These are phyloP conservation scores for Chrysocyon brachyurus DNA, from an alignment of 2,797 vertebrate genomes.

Conservation along the genomic window DNA sequence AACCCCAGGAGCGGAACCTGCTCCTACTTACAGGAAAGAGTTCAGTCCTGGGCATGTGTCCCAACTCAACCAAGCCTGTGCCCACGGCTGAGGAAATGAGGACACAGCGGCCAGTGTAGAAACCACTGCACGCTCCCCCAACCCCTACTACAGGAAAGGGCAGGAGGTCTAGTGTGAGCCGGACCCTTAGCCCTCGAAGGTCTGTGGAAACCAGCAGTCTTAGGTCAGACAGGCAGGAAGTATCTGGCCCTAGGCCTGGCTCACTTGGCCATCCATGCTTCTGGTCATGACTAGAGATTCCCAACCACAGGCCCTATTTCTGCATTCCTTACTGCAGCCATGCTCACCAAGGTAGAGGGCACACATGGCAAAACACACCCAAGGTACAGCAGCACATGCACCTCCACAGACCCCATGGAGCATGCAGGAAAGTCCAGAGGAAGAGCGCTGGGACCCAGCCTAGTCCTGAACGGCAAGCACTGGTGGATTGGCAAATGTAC, in stretches of 20 bases:
- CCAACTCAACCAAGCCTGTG: background rate
- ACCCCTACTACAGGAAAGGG: background rate
- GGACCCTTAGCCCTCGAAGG: too few species aligned
- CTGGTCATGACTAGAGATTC: background rate
- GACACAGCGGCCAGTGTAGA: background rate
- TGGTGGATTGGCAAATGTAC: background rate
- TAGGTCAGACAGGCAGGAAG: background rate
- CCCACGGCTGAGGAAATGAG: background rate
- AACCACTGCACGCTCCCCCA: background rate
- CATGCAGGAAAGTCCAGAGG: too few species aligned
- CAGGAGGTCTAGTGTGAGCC: background rate
- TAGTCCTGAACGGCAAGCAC: background rate
- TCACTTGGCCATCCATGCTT: too few species aligned
- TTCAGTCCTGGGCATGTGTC: background rate
- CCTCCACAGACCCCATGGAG: background rate
- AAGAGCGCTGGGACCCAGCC: background rate
- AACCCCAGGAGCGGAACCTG: background rate
- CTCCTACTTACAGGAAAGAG: slow-evolving; percentile 51
- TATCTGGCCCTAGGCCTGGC: background rate
- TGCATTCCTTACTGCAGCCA: too few species aligned
- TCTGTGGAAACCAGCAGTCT: background rate
- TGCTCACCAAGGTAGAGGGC: too few species aligned
- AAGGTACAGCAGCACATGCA: accelerated
- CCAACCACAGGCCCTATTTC: too few species aligned
- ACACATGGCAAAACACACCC: too few species aligned